Evolutionary conservation across 2,113 vertebrate genomes (phyloP).

Genomic region (Campylomormyrus numenius): DNA sequence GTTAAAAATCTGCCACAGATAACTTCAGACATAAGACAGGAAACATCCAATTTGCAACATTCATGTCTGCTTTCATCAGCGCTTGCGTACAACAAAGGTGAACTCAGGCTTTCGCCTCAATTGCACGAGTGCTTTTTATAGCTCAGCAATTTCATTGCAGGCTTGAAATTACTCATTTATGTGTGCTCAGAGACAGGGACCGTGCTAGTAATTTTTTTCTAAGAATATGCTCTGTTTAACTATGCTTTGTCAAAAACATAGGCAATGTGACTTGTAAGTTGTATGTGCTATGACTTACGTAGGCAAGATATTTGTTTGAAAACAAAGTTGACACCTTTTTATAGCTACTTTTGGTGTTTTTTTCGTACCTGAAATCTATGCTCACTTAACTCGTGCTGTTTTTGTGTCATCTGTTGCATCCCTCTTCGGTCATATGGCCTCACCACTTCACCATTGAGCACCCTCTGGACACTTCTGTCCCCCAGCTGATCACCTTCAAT

Average conservation of each 20-base stretch:
- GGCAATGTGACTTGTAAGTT: not conserved
- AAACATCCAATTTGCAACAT: not conserved
- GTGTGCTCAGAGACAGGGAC: not conserved
- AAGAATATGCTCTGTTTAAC: not conserved
- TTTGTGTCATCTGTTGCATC: not conserved
- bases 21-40: not conserved
- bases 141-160: not conserved
- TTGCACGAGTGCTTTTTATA: not conserved
- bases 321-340: not conserved
- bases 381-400: not conserved
- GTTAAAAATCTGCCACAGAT: not conserved
- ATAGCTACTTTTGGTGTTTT: not conserved
- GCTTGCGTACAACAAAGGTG: not conserved
- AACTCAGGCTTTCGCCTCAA: not conserved
- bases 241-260: not conserved
- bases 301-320: not conserved
- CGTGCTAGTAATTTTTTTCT: not conserved
- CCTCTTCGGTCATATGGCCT: not conserved
- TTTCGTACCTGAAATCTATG: not conserved
- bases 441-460: not conserved
- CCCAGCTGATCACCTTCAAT: not conserved
- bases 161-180: not conserved
- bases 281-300: not conserved
- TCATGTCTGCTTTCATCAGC: not conserved
- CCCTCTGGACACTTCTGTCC: not conserved